Conservation (phyloP, 2,113 vertebrate genomes). For the Sylvietta virens region DNA sequence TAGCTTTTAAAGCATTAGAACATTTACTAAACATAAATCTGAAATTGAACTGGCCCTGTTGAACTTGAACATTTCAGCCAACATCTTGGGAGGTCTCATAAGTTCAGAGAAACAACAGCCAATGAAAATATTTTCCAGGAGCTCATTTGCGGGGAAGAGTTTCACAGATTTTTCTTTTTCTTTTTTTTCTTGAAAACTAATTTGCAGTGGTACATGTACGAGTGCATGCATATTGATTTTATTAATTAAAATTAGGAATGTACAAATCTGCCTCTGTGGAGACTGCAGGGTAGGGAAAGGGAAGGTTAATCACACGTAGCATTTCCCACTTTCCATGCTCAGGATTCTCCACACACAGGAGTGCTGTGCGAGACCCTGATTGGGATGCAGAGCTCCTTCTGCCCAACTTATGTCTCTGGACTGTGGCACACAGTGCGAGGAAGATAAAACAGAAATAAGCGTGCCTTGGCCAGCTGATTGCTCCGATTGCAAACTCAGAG, state of each 20-base stretch:
- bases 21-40: background rate
- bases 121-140: background rate
- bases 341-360: background rate
- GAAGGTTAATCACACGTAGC: background rate
- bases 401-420: background rate
- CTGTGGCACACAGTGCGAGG: background rate
- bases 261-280: background rate
- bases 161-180: background rate
- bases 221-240: background rate
- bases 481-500: background rate
- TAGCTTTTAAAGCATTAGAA: background rate
- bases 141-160: background rate
- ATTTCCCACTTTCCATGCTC: background rate
- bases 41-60: background rate
- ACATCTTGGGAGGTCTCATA: background rate
- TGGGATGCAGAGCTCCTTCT: background rate
- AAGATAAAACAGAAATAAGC: constrained; percentile 18
- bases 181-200: background rate
- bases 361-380: background rate
- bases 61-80: background rate
- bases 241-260: constrained; percentile 33
- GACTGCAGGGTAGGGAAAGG: background rate
- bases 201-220: background rate
- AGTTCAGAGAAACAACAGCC: background rate
- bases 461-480: background rate